Evolutionary conservation across 1,140 invertebrate genomes (phyloP), one percentile per base, ranked within the genome.

Genomic region (Saccostrea glomerata): DNA sequence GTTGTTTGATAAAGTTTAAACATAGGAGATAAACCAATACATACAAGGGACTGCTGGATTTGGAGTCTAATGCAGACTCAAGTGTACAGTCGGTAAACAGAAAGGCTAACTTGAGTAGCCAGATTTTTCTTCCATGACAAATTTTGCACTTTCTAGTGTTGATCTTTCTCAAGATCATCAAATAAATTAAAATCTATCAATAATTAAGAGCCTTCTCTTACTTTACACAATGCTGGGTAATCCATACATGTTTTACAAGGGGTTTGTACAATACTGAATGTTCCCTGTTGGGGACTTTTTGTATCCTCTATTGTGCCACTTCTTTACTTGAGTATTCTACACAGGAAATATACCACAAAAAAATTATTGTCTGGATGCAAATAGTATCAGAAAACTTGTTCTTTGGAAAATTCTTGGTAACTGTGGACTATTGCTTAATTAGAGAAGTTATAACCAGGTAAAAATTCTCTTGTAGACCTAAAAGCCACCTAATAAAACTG

Each of bases 1-100:
- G 70, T 77, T 77, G 70, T 77, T 77, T 77, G 70, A 77, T 30
- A 77, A 77, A 77, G 70, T 77, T 77, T 77, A 30, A 77, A 77
- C 70, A 30, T 11, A 25, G 23, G 13, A 36, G 30, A 77, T 25
- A 77, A 77, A 77, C 70, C 30, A 12, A 77, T 30, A 77, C 30
- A 77, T 17, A 77, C 70, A 77, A 30, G 25, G 13, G 70, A 36
- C 70, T 25, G 13, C 47, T 30, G 70, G 12, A 36, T 30, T 30
- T 36, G 9, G 25, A 17, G 11, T 77, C 70, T 77, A 77, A 77
- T 77, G 70, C 70, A 77, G 25, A 30, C 70, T 77, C 1, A 25
- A 77, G 70, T 30, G 70, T 77, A 77, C 36, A 25, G 70, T 36
- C 4, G 70, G 70, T 15, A 77, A 77, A 77, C 70, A 77, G 70